Evolutionary conservation across 2,113 vertebrate genomes (phyloP).

Genomic region (Melanotaenia duboulayi): DNA sequence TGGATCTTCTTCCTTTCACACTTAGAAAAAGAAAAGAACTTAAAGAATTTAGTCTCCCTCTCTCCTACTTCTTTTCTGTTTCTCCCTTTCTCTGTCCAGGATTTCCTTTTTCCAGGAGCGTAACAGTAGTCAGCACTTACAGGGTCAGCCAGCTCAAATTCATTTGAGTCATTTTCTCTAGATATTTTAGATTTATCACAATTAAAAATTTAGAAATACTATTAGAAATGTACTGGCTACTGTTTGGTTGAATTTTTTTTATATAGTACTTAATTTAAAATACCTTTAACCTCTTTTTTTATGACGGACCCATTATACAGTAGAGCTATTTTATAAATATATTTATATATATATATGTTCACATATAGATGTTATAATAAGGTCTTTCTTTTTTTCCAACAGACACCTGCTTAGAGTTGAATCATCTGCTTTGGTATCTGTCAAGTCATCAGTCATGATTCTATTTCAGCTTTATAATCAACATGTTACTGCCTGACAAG

Average conservation of each 20-base stretch:
- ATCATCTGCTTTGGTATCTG: not conserved
- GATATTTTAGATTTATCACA: not conserved
- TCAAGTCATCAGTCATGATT: not conserved
- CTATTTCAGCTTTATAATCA: not conserved
- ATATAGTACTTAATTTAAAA: not conserved
- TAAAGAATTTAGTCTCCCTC: conserved; percentile 39
- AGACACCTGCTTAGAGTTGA: not conserved
- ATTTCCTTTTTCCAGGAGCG: conserved; percentile 1
- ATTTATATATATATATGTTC: not conserved
- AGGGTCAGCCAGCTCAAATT: not conserved
- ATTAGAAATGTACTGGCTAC: no score
- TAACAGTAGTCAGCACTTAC: not conserved
- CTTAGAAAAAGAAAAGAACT: conserved; percentile 58
- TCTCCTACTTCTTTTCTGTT: conserved; percentile 2
- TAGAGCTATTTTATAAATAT: not conserved
- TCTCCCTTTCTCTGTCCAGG: not conserved
- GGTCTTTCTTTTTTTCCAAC: not conserved
- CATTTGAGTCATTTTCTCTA: not conserved
- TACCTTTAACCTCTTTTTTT: not conserved
- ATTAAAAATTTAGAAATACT: no score
- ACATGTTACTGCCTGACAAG: conserved; percentile 5
- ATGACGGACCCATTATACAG: no score
- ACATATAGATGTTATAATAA: not conserved
- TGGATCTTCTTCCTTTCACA: conserved; percentile 49
- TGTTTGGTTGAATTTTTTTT: not conserved